Conservation (phyloP, 2,797 vertebrate species). For the Pogoniulus pusillus region DNA sequence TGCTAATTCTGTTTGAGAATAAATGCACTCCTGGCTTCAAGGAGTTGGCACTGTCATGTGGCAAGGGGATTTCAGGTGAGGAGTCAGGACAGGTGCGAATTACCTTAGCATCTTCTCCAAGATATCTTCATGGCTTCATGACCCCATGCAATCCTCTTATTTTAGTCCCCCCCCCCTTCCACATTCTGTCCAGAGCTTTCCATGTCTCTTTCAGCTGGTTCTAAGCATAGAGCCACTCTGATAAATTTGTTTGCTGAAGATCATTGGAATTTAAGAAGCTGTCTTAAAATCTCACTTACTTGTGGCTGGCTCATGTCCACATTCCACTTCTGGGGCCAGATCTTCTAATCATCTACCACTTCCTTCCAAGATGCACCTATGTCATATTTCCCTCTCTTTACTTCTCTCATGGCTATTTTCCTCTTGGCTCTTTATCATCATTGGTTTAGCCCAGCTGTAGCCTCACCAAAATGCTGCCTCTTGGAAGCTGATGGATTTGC, state of each 20-base stretch:
- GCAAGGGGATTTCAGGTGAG: neutral
- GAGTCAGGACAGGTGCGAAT: neutral
- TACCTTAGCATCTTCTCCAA: neutral
- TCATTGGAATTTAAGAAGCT: neutral
- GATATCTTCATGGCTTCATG: neutral
- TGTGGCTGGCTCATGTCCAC: neutral
- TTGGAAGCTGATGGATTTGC: neutral
- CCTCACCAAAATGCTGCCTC: neutral
- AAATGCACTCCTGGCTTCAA: neutral
- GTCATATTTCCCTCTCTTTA: neutral
- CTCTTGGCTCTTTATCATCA: neutral
- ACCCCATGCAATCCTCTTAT: neutral
- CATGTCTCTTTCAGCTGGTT: neutral
- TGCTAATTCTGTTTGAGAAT: neutral
- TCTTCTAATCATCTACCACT: neutral
- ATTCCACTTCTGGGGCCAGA: neutral
- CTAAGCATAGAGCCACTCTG: neutral
- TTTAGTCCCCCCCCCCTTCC: too few species aligned
- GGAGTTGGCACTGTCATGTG: neutral
- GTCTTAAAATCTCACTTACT: fast-evolving
- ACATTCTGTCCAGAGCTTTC: neutral
- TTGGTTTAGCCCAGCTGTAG: neutral
- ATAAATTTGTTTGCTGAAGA: neutral
- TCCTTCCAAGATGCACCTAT: neutral
- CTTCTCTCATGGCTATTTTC: neutral